A percentile compares a stretch with the other conserved stretches of the same genome.
phyloP scores from a whole-genome alignment of 1,140 invertebrate species.

The Apis laboriosa region DNA sequence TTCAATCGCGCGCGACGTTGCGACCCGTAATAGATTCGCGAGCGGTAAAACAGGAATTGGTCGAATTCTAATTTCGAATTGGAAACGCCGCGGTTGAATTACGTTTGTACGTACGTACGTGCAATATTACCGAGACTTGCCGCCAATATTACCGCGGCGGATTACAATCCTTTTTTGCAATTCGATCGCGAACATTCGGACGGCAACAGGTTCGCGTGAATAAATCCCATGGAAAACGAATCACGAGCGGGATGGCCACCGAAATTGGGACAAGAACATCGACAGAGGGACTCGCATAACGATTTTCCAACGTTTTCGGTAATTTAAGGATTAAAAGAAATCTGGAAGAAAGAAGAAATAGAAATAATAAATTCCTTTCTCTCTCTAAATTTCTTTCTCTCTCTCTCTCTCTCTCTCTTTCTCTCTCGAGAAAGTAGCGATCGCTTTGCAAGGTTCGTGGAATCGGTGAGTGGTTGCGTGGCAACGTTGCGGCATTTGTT shows the following conservation, averaged over 20 bases:
- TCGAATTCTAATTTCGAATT: neutral
- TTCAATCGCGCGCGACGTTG: too few relatives aligned
- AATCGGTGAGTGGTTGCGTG: conserved; percentile 30
- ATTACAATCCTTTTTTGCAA: neutral
- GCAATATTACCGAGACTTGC: neutral
- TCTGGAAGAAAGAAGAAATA: too few relatives aligned
- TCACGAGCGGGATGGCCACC: neutral
- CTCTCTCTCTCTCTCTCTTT: too few relatives aligned
- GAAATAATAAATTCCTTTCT: too few relatives aligned
- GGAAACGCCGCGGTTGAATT: neutral
- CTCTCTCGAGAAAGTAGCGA: too few relatives aligned
- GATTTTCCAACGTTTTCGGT: too few relatives aligned
- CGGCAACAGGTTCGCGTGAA: conserved; percentile 34
- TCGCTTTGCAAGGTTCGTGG: too few relatives aligned
- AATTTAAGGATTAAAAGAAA: too few relatives aligned
- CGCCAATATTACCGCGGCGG: neutral
- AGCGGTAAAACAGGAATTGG: neutral
- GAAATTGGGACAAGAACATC: conserved; percentile 4
- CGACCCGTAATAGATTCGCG: too few relatives aligned
- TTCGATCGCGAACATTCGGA: neutral
- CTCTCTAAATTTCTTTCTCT: too few relatives aligned
- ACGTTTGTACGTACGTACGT: neutral
- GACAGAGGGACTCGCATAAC: too few relatives aligned
- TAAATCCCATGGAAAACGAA: conserved; percentile 16
- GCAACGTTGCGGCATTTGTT: conserved; percentile 66